Conservation (phyloP, 2,113 vertebrate genomes). For the Amblyopsis rosae region DNA sequence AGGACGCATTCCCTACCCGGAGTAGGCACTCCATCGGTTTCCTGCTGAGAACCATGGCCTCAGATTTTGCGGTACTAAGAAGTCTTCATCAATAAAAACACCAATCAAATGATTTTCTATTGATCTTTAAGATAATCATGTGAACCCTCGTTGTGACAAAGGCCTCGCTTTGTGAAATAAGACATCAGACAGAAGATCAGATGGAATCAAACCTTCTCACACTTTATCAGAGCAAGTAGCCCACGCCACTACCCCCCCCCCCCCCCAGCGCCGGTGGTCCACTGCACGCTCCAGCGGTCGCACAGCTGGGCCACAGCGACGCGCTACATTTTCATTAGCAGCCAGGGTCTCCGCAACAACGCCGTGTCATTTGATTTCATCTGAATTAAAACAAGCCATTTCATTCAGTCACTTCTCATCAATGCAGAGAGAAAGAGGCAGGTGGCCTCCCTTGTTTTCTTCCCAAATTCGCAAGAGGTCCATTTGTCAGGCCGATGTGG, state of each 20-base stretch:
- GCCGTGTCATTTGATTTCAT: conserved; percentile 70
- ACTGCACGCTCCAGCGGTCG: conserved; percentile 40
- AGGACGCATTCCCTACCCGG: no score
- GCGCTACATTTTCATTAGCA: conserved; percentile 63
- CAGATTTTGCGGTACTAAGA: no score
- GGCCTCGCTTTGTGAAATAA: no score
- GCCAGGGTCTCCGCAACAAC: conserved; percentile 43
- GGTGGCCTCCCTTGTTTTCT: conserved; percentile 48
- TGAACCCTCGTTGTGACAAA: no score
- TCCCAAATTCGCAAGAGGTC: conserved; percentile 42
- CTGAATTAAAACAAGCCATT: conserved; percentile 63
- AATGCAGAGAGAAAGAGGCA: conserved; percentile 59
- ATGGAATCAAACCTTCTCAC: no score
- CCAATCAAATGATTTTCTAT: no score
- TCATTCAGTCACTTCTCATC: conserved; percentile 69
- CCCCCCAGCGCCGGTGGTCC: conserved; percentile 3
- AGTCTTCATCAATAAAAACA: no score
- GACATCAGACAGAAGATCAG: no score
- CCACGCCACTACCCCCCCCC: not conserved
- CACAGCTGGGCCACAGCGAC: conserved; percentile 64
- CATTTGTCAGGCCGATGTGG: conserved; percentile 43
- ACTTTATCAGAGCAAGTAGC: not conserved
- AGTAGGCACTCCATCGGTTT: no score
- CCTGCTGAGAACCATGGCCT: no score
- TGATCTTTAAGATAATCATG: no score